Evolutionary conservation across 1,140 invertebrate genomes (phyloP), one percentile per base, ranked within the genome.

Genomic region (Orchesella cincta): DNA sequence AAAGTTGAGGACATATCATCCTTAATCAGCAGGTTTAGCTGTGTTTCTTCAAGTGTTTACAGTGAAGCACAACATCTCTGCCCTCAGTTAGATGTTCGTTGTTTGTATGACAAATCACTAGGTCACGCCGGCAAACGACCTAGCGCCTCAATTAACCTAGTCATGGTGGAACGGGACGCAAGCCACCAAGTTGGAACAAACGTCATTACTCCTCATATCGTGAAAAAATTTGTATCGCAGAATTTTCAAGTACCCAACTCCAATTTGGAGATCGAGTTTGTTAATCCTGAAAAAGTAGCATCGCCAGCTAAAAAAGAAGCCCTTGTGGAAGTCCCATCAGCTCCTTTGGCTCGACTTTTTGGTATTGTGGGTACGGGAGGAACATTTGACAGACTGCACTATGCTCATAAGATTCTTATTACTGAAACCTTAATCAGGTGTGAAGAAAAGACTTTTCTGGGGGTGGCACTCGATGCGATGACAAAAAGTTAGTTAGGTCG

Each of bases 311-410:
- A n/a, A n/a, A n/a, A n/a, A n/a, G n/a, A n/a, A n/a, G n/a, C n/a
- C n/a, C n/a, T n/a, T n/a, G n/a, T n/a, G n/a, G n/a, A n/a, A n/a
- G n/a, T n/a, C n/a, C n/a, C n/a, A n/a, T 26, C 57, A 54, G n/a
- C 29, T 20, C 28, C 16, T n/a, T 18, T 70, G 23, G 26, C 46
- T n/a, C 88, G 88, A 76, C 86, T 87, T 3, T 94, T 91, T 84
- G 89, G 92, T 74, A 90, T 91, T 87, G 92, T 95, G 31, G 93
- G 94, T 26, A 83, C 98, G 0, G 97, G 97, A 51, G 97, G 97
- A 5, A 99, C 97, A 18, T 99, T 99, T 87, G 97, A 99, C 86
- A 86, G 93, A 54, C 85, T 99, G 29, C 97, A 99, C 85, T 89
- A 91, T 84, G 98, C 97, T 0, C 98, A 99, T 85, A 99, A 99